A percentile compares a stretch with the other conserved stretches of the same genome.
Conservation (phyloP, 53 echinoderm and acorn worm species). For the Temnopleurus reevesii region DNA sequence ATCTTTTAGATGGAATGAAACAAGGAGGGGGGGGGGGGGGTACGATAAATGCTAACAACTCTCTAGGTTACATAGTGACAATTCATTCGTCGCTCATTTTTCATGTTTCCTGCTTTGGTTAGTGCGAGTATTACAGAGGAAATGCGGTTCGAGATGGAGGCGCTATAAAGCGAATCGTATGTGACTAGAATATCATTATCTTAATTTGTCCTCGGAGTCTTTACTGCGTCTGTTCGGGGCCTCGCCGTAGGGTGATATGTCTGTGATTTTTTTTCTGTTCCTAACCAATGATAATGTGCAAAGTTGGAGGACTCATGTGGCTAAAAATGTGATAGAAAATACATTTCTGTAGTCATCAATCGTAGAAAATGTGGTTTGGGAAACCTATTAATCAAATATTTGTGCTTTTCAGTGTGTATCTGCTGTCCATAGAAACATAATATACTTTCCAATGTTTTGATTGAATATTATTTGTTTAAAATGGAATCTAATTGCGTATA, state of each 20-base stretch:
- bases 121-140: not conserved
- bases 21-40: not conserved
- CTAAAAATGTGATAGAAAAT: too few species aligned
- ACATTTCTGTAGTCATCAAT: too few species aligned
- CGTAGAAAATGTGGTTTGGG: too few species aligned
- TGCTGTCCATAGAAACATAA: too few species aligned
- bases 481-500: too few species aligned
- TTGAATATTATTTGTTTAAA: too few species aligned
- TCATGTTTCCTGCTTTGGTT: not conserved
- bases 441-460: too few species aligned
- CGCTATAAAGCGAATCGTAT: conserved; percentile 28
- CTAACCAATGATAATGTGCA: too few species aligned
- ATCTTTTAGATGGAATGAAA: too few species aligned
- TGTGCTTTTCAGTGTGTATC: too few species aligned
- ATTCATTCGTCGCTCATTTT: conserved; percentile 2
- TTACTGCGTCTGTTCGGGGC: not conserved
- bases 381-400: too few species aligned
- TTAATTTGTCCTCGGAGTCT: not conserved
- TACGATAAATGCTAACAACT: not conserved
- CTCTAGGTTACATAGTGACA: not conserved
- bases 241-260: not conserved
- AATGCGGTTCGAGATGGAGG: conserved; percentile 1
- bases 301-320: too few species aligned
- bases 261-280: not conserved
- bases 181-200: conserved; percentile 35